Conservation (phyloP, 1,140 invertebrate species). For the Caenorhabditis inopinata region DNA sequence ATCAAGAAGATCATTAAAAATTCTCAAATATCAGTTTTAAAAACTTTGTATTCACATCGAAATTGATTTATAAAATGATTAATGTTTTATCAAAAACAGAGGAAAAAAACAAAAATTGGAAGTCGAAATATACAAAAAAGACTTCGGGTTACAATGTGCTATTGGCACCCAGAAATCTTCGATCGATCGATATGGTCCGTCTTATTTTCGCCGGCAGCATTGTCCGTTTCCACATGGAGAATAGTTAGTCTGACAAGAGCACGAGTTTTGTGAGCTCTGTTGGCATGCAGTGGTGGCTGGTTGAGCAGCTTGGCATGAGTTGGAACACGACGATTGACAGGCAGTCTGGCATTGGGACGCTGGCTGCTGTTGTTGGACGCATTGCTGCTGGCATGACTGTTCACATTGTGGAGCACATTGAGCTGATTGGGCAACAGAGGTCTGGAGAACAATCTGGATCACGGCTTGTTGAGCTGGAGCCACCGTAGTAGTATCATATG, state of each 20-base stretch:
- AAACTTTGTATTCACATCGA: background rate
- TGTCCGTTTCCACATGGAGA: slow-evolving; percentile 30
- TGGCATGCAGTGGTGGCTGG: slow-evolving; percentile 35
- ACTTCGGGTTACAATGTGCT: background rate
- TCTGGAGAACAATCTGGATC: slow-evolving; percentile 37
- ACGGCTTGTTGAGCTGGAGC: background rate
- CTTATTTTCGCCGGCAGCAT: slow-evolving; percentile 18
- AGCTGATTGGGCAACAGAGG: slow-evolving; percentile 33
- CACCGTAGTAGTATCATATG: slow-evolving; percentile 1
- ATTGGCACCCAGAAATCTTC: slow-evolving; percentile 27
- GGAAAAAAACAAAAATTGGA: background rate
- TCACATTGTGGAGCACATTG: slow-evolving; percentile 38
- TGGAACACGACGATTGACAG: slow-evolving; percentile 31
- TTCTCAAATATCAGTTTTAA: too few relatives aligned
- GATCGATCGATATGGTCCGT: slow-evolving; percentile 24
- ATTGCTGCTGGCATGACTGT: slow-evolving; percentile 41
- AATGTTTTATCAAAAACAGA: background rate
- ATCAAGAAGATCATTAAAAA: too few relatives aligned
- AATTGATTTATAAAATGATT: slow-evolving; percentile 1
- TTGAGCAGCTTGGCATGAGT: slow-evolving; percentile 34
- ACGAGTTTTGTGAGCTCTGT: background rate
- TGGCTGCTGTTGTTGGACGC: slow-evolving; percentile 40
- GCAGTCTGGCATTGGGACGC: slow-evolving; percentile 41
- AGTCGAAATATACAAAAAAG: slow-evolving; percentile 30
- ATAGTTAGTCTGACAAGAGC: slow-evolving; percentile 17